Base-by-base conservation (phyloP, 2,797 vertebrate genomes). In the Lacerta agilis region DNA sequence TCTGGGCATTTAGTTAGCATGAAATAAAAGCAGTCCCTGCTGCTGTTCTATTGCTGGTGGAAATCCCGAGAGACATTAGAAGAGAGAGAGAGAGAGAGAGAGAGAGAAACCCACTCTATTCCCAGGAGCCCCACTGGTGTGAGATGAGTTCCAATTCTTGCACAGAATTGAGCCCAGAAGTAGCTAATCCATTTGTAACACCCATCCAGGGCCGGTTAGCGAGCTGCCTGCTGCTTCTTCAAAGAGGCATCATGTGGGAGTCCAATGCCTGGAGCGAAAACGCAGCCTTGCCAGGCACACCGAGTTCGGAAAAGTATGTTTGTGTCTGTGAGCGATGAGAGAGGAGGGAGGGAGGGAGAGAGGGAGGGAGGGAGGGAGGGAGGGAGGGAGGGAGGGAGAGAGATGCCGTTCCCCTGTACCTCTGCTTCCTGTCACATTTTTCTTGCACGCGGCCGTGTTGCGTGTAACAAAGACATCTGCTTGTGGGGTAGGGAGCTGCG, bases 391-490 rank as follows among this genome's bases (percentile, higher is more conserved):
- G 73, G 82, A 20, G 15, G 27, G 80, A 25, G n/a, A 88, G 72
- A 88, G 88, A 88, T 80, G 90, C 88, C 89, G 90, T 95, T 94
- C 91, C 91, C 94, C 87, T 94, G 89, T 94, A 93, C 94, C 94
- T 95, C 94, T 95, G 93, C 92, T 94, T 94, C 91, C 95, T 95
- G 95, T 95, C 95, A 94, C 93, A 93, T 95, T 94, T 49, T 92
- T 93, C 94, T 94, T 94, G 91, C 94, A 92, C 0, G 89, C 80
- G 89, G 94, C 93, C 94, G 92, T 94, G 94, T 93, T 93, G 94
- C 93, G 88, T 93, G 92, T 94, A 95, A 95, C 95, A 94, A 94
- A 95, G 94, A 95, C 95, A 96, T 95, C 95, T 95, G 95, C 88
- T 94, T 93, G 79, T 94, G 94, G 94, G 93, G 94, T 92, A 89